Evolutionary conservation across 2,797 vertebrate species (phyloP).

Genomic region (Poliocrania exsul): DNA sequence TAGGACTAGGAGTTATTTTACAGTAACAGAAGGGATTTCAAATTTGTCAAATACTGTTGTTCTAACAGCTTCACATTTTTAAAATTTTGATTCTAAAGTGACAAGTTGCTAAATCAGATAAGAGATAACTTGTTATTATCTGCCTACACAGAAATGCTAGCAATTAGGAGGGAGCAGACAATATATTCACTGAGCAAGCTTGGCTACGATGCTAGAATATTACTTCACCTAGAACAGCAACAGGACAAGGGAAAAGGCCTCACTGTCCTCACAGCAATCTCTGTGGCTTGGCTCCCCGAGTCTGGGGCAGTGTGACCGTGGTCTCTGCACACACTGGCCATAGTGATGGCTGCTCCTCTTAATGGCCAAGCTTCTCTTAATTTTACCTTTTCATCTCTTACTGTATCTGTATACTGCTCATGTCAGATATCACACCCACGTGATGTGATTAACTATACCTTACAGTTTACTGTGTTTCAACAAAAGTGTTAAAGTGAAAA

Average conservation of each 20-base stretch:
- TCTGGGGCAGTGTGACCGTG: accelerated
- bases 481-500: background rate
- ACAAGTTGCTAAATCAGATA: background rate
- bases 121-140: background rate
- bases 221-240: background rate
- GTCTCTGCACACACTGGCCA: background rate
- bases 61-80: background rate
- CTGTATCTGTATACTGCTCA: background rate
- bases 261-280: background rate
- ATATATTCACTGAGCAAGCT: background rate
- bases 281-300: background rate
- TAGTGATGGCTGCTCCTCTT: background rate
- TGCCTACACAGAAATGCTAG: background rate
- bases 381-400: background rate
- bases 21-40: background rate
- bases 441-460: background rate
- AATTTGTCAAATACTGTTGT: background rate
- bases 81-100: accelerated
- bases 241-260: background rate
- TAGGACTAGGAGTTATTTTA: background rate
- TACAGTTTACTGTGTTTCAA: background rate
- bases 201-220: background rate
- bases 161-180: background rate
- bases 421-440: accelerated
- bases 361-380: background rate